Conservation (phyloP, 1,140 invertebrate species). For the Drosophila busckii region DNA sequence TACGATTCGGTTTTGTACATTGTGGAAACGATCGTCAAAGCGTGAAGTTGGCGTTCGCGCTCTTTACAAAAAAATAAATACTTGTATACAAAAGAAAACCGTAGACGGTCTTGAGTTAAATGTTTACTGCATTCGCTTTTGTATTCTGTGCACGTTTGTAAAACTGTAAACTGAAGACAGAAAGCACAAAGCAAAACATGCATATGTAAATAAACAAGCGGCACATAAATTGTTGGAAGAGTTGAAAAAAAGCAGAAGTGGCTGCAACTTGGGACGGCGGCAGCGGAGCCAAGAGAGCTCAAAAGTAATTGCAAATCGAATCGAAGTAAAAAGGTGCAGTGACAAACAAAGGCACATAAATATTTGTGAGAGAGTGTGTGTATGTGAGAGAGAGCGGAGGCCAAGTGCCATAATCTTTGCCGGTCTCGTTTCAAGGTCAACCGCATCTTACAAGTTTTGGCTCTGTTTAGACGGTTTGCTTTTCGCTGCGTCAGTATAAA, state of each 20-base stretch:
- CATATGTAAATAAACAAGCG: constrained; percentile 1
- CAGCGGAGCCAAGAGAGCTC: neutral
- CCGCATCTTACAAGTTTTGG: constrained; percentile 63
- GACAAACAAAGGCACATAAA: neutral
- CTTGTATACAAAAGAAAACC: no score
- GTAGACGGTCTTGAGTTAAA: neutral
- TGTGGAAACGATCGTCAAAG: constrained; percentile 35
- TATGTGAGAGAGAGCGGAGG: neutral
- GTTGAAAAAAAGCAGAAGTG: neutral
- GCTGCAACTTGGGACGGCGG: constrained; percentile 4
- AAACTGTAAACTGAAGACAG: neutral
- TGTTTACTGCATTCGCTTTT: constrained; percentile 7
- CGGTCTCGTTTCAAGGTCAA: constrained; percentile 47
- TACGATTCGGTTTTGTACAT: no score
- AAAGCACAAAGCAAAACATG: constrained; percentile 1
- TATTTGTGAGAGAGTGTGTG: neutral
- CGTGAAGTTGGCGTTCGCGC: constrained; percentile 17
- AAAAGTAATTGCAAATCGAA: constrained; percentile 45
- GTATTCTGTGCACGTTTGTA: constrained; percentile 12
- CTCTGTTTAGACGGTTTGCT: constrained; percentile 1
- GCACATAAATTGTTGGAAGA: constrained; percentile 5
- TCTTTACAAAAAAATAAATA: no score
- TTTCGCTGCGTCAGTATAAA: constrained; percentile 44
- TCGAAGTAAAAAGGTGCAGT: constrained; percentile 20
- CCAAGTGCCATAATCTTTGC: constrained; percentile 1